Conservation (phyloP, 2,888 invertebrate species). For the Laspeyria flexula region DNA sequence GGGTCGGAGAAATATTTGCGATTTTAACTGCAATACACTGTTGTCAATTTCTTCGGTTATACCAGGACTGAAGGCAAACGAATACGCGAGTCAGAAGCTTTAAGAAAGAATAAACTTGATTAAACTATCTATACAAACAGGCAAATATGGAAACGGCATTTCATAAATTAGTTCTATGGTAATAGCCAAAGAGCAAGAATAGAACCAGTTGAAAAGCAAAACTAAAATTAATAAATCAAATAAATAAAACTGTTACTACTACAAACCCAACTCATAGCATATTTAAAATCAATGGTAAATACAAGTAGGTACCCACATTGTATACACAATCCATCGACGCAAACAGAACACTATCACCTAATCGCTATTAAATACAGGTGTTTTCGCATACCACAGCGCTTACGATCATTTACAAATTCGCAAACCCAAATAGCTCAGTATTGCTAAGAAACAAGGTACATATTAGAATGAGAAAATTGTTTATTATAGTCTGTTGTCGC, state of each 20-base stretch:
- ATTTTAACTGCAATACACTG: slow-evolving; percentile 32
- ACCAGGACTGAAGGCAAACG: slow-evolving; percentile 18
- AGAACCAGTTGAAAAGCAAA: not conserved
- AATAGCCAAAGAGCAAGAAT: not conserved
- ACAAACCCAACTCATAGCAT: not conserved
- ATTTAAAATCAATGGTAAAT: not conserved
- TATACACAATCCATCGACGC: slow-evolving; percentile 16
- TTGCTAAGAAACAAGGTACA: slow-evolving; percentile 59
- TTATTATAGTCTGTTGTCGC: slow-evolving; percentile 56
- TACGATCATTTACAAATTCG: slow-evolving; percentile 52
- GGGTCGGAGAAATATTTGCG: slow-evolving; percentile 44
- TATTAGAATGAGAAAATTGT: slow-evolving; percentile 58
- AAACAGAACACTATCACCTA: slow-evolving; percentile 54
- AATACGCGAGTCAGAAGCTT: too few relatives aligned
- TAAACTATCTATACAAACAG: too few relatives aligned
- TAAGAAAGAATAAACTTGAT: too few relatives aligned
- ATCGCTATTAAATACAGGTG: slow-evolving; percentile 69
- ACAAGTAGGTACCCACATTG: not conserved
- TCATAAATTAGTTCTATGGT: not conserved
- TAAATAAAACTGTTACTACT: not conserved
- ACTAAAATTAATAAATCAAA: too few relatives aligned
- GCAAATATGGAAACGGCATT: too few relatives aligned
- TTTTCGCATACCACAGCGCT: slow-evolving; percentile 68
- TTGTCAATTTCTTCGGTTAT: slow-evolving; percentile 29
- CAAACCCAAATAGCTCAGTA: slow-evolving; percentile 53